These are phyloP conservation scores for Baryphthengus martii DNA, from an alignment of 2,113 vertebrate species.

Conservation along the genomic window DNA sequence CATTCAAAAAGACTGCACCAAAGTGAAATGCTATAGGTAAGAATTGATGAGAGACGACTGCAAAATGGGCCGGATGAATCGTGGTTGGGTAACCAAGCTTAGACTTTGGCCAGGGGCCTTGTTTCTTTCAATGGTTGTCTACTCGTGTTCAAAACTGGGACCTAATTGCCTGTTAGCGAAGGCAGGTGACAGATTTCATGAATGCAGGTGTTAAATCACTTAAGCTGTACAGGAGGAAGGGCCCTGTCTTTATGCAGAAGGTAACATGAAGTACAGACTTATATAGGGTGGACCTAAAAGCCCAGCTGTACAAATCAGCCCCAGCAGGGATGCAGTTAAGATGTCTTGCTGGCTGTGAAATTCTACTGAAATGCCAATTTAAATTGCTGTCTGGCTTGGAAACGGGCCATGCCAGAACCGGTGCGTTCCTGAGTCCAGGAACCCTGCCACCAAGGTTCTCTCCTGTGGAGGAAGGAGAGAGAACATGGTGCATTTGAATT, in stretches of 20 bases:
- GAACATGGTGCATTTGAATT: not conserved
- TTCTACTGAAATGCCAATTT: not conserved
- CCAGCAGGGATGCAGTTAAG: not conserved
- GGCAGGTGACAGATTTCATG: not conserved
- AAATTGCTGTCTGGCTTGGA: not conserved
- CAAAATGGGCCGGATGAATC: fast-evolving
- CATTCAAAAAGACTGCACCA: slow-evolving; percentile 98
- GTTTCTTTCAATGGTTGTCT: not conserved
- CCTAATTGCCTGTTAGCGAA: not conserved
- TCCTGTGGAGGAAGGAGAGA: not conserved
- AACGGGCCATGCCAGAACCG: not conserved
- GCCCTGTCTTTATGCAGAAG: fast-evolving
- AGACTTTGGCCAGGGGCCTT: too few relatives aligned
- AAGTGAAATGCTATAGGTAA: slow-evolving; percentile 99
- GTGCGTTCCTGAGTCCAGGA: not conserved
- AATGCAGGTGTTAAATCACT: fast-evolving
- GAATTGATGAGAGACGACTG: not conserved
- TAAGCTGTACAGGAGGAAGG: not conserved
- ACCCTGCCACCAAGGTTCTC: not conserved
- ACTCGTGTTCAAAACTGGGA: not conserved
- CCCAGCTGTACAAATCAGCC: not conserved
- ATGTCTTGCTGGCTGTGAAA: not conserved
- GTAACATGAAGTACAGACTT: not conserved
- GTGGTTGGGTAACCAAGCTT: not conserved
- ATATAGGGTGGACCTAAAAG: not conserved